phyloP scores from a whole-genome alignment of 2,888 invertebrate species.

The Noctua janthina region DNA sequence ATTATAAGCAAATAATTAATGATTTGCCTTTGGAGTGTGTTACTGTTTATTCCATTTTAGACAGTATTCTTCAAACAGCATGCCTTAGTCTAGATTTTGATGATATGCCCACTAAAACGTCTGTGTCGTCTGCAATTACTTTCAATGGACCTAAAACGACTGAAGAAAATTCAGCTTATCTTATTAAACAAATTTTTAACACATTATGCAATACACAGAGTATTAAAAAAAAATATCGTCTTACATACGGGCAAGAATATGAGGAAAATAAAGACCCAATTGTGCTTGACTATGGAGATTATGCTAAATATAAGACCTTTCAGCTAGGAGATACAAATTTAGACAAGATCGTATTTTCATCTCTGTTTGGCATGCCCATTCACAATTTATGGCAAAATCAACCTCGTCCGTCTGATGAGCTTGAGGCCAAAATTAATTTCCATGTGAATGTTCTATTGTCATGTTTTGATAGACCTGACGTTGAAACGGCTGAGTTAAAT shows the following conservation, averaged over 20 bases:
- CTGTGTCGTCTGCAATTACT: constrained; percentile 70
- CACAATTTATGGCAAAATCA: constrained; percentile 80
- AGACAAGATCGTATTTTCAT: constrained; percentile 77
- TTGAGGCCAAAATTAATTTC: constrained; percentile 83
- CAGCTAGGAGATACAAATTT: constrained; percentile 83
- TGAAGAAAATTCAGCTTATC: constrained; percentile 74
- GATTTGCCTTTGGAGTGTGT: constrained; percentile 82
- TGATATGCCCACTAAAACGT: constrained; percentile 67
- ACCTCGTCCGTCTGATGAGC: constrained; percentile 71
- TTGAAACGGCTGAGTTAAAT: constrained; percentile 82
- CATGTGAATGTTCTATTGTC: constrained; percentile 83
- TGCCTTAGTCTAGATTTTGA: constrained; percentile 67
- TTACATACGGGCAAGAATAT: constrained; percentile 83
- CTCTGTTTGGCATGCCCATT: constrained; percentile 81
- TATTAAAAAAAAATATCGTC: constrained; percentile 78
- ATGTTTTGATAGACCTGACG: constrained; percentile 83
- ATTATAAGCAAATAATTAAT: constrained; percentile 73
- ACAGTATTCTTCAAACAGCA: constrained; percentile 79
- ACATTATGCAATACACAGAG: constrained; percentile 78
- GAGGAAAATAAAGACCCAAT: constrained; percentile 81
- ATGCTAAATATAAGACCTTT: constrained; percentile 80
- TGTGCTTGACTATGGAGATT: constrained; percentile 82
- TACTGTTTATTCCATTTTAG: constrained; percentile 81
- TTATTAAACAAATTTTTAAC: constrained; percentile 80
- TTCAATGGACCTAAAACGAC: constrained; percentile 62